Base-by-base conservation (phyloP, 2,888 invertebrate species). In the Dusona sp. region DNA sequence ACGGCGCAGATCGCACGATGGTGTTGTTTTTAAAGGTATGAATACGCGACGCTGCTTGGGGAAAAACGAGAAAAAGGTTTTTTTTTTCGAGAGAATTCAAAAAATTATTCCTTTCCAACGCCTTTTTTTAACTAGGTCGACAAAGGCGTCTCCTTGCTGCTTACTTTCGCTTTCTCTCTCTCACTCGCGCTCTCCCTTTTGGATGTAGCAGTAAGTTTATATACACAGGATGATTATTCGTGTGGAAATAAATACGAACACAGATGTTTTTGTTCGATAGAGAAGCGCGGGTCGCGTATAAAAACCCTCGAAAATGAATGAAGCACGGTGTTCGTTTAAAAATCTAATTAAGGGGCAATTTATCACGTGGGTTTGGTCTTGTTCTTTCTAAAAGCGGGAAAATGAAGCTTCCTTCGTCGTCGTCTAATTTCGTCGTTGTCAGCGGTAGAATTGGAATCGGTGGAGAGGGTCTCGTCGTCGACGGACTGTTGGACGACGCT, bases 381-480 rank as follows among this genome's bases (percentile, higher is more conserved):
- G 68, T 95, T 94, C 90, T 96, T 96, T 92, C 96, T 96, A 92
- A 97, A 96, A 0, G 91, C 93, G 61, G 96, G 96, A 85, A 97
- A 96, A 89, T 96, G 95, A 79, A 97, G 95, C 91, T 96, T 95
- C 67, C 96, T 95, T 88, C 95, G 95, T 86, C 96, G 95, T 54
- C 96, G 96, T 80, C 96, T 95, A 25, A 94, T 91, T 88, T 95
- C 96, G 91, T 96, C 96, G 88, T 94, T 93, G 82, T 97, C 97
- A 91, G 96, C 95, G 7, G 96, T 95, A 0, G 97, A 97, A 88
- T 94, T 95, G 0, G 97, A 97, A 92, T 97, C 97, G 0, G 97
- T 97, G 1, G 97, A 97, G 84, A 95, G 95, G 22, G 95, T 94
- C 89, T 97, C 97, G 87, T 97, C 97, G 88, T 97, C 97, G 1